phyloP scores from a whole-genome alignment of 2,888 invertebrate genomes.

The Gymnocheta viridis region DNA sequence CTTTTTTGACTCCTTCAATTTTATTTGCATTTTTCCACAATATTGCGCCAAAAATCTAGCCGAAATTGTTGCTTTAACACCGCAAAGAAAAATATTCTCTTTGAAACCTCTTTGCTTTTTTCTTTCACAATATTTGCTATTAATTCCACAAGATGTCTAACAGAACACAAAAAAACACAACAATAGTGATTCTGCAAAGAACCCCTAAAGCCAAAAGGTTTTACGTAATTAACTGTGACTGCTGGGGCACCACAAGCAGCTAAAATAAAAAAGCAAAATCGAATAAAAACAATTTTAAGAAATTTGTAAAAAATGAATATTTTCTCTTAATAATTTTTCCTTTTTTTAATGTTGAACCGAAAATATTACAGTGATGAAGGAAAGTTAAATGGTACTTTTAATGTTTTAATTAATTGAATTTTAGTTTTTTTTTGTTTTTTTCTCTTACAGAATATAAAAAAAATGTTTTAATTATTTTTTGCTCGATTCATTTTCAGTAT shows the following conservation, averaged over 20 bases:
- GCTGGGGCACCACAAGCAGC: slow-evolving; percentile 49
- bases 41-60: not conserved
- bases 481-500: too few relatives aligned
- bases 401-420: not conserved
- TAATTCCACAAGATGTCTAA: slow-evolving; percentile 39
- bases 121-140: slow-evolving; percentile 25
- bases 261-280: slow-evolving; percentile 25
- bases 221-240: slow-evolving; percentile 65
- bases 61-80: not conserved
- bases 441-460: not conserved
- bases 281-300: slow-evolving; percentile 30
- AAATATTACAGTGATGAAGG: not conserved
- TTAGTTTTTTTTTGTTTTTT: not conserved
- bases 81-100: slow-evolving; percentile 19
- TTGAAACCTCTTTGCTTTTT: not conserved
- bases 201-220: slow-evolving; percentile 55
- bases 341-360: not conserved
- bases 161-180: slow-evolving; percentile 49
- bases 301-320: slow-evolving; percentile 32
- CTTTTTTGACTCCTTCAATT: not conserved
- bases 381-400: not conserved
- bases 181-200: slow-evolving; percentile 22
- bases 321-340: slow-evolving; percentile 20
- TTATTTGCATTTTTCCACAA: not conserved
- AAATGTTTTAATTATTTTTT: too few relatives aligned